Percentiles rank a stretch among this genome's conserved stretches.
Evolutionary conservation across 2,797 vertebrate genomes (phyloP).

Genomic region (Chiloscyllium punctatum): DNA sequence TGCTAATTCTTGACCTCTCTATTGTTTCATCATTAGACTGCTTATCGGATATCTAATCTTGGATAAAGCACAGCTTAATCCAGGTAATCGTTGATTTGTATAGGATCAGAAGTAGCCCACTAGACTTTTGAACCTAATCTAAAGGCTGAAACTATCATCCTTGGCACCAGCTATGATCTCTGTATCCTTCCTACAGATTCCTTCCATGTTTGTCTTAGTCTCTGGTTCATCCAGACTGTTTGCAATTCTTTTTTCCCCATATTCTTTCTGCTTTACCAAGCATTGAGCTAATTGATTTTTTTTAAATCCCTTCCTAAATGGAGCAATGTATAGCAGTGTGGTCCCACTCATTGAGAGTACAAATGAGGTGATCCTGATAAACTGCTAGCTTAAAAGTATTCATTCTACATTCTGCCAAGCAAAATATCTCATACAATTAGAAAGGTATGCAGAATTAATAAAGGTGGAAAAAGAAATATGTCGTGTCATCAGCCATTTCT

Average conservation of each 20-base stretch:
- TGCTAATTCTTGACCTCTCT: background rate
- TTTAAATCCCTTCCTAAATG: background rate
- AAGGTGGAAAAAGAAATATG: slow-evolving; percentile 60
- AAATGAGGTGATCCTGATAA: slow-evolving; percentile 22
- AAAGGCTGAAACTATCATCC: background rate
- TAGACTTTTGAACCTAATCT: too few species aligned
- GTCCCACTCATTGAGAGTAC: slow-evolving; percentile 7
- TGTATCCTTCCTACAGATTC: background rate
- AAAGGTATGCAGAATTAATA: slow-evolving; percentile 73
- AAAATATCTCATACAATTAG: slow-evolving; percentile 61
- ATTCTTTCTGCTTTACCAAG: background rate
- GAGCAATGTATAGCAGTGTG: background rate
- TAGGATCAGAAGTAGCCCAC: too few species aligned
- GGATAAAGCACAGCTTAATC: background rate
- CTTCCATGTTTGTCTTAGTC: background rate
- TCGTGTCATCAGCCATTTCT: slow-evolving; percentile 50
- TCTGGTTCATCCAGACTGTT: background rate
- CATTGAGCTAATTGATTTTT: background rate
- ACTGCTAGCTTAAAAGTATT: background rate
- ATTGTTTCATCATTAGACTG: background rate
- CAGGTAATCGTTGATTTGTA: background rate
- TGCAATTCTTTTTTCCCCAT: background rate
- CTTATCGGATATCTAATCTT: background rate
- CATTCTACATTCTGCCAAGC: slow-evolving; percentile 52
- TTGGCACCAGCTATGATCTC: background rate